Evolutionary conservation across 2,797 vertebrate species (phyloP).

Genomic region (Salmo trutta): DNA sequence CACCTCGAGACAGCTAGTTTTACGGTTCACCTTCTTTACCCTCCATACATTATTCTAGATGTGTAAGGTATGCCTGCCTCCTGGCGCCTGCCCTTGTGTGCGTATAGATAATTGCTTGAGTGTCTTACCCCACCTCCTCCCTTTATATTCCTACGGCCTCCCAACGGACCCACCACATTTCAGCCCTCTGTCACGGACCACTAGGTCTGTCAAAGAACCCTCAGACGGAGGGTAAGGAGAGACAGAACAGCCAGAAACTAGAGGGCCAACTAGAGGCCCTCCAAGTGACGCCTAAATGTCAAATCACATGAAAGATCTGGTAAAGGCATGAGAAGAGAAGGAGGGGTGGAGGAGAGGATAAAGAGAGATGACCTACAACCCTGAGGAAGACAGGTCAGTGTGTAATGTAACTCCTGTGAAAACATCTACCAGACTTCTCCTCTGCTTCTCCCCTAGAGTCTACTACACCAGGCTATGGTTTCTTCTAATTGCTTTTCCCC

Average conservation of each 20-base stretch:
- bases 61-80: constrained; percentile 38
- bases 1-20: too few species aligned
- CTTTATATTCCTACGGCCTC: not conserved
- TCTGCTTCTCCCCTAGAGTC: constrained; percentile 24
- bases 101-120: constrained; percentile 44
- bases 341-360: too few species aligned
- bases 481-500: constrained; percentile 64
- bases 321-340: not conserved
- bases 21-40: not conserved
- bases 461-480: constrained; percentile 54
- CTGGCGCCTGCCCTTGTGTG: constrained; percentile 42
- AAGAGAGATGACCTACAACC: constrained; percentile 17
- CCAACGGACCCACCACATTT: not conserved
- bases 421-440: constrained; percentile 38
- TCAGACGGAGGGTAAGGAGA: not conserved
- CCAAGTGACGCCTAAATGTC: not conserved
- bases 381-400: constrained; percentile 14
- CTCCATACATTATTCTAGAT: constrained; percentile 58
- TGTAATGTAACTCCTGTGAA: constrained; percentile 45
- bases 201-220: not conserved
- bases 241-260: not conserved
- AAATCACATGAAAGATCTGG: not conserved
- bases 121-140: not conserved
- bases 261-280: not conserved
- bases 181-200: constrained; percentile 16